A percentile compares a stretch with the other conserved stretches of the same genome.
phyloP scores from a whole-genome alignment of 2,113 vertebrate genomes.

The Mobula hypostoma region DNA sequence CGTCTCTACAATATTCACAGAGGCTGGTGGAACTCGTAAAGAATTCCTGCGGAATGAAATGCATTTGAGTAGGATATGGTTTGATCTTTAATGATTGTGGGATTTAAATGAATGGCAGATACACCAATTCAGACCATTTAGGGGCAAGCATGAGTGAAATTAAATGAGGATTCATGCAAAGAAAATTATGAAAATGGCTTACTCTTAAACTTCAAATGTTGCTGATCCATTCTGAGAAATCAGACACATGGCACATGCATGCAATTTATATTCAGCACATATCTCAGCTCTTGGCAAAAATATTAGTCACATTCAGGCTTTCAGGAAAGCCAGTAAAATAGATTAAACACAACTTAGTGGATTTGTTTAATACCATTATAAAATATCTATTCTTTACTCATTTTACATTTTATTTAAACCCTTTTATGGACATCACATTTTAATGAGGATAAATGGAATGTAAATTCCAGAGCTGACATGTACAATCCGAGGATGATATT shows the following conservation, averaged over 20 bases:
- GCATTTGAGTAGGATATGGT: neutral
- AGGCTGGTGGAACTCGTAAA: neutral
- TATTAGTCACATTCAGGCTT: neutral
- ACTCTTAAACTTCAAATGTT: neutral
- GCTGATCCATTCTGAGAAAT: neutral
- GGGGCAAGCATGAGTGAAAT: neutral
- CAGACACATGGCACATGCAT: neutral
- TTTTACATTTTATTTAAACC: neutral
- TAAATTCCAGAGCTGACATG: neutral
- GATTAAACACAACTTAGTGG: neutral
- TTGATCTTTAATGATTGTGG: neutral
- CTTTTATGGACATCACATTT: neutral
- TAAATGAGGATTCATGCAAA: neutral
- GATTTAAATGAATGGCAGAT: neutral
- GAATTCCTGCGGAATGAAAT: neutral
- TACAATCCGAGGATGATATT: neutral
- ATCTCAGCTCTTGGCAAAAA: neutral
- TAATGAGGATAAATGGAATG: neutral
- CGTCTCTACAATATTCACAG: neutral
- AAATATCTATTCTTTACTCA: neutral
- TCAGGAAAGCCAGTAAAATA: neutral
- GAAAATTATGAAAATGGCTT: neutral
- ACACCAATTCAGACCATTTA: neutral
- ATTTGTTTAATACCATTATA: neutral
- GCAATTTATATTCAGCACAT: neutral